A percentile compares a stretch with the other conserved stretches of the same genome.
Conservation (phyloP, 2,888 invertebrate species). For the Ennomos fuscantarius region DNA sequence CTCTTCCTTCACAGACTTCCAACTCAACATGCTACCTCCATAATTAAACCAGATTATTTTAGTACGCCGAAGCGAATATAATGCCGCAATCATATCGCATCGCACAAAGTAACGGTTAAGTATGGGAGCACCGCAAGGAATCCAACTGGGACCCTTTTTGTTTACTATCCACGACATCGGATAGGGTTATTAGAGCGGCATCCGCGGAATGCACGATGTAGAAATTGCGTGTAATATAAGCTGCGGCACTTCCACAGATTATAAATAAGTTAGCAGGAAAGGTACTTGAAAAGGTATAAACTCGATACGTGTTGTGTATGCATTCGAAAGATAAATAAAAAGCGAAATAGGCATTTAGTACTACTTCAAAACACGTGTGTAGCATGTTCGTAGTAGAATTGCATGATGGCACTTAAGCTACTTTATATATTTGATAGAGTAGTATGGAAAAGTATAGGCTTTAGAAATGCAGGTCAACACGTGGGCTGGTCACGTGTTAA, state of each 20-base stretch:
- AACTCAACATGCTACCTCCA: no score
- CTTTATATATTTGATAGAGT: conserved; percentile 54
- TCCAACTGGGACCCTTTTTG: conserved; percentile 60
- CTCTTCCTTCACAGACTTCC: not conserved
- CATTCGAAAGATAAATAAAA: not conserved
- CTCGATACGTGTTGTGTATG: not conserved
- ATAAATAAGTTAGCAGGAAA: not conserved
- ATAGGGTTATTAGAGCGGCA: conserved; percentile 28
- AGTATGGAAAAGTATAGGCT: conserved; percentile 38
- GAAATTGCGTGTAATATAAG: conserved; percentile 58
- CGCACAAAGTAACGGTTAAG: conserved; percentile 44
- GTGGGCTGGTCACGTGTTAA: conserved; percentile 13
- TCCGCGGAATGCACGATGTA: conserved; percentile 18
- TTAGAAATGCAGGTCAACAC: no score
- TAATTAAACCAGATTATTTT: not conserved
- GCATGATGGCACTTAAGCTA: conserved; percentile 55
- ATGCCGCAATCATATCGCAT: conserved; percentile 25
- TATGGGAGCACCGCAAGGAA: conserved; percentile 63
- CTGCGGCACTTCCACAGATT: conserved; percentile 1
- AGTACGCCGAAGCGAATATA: conserved; percentile 9
- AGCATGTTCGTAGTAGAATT: conserved; percentile 47
- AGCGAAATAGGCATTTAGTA: no score
- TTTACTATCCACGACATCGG: conserved; percentile 41
- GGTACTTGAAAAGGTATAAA: not conserved
- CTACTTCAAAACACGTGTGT: not conserved